These are phyloP conservation scores for Percopsis transmontana DNA, from an alignment of 2,113 vertebrate species.

Conservation along the genomic window DNA sequence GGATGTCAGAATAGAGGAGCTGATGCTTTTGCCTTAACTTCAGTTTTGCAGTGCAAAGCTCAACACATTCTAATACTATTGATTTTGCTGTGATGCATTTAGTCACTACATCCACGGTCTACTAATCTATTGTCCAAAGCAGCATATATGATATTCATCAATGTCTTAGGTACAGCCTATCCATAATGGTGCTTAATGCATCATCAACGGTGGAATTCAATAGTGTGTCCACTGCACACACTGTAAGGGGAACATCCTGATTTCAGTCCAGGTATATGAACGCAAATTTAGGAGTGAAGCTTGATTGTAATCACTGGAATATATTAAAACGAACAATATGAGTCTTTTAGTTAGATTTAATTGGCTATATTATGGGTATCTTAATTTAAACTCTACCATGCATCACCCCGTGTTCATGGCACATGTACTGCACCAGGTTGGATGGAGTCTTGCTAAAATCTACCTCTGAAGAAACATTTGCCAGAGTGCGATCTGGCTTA, in stretches of 20 bases:
- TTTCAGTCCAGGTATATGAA: not conserved
- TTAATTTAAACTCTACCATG: constrained; percentile 15
- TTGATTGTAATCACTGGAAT: not conserved
- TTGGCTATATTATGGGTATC: not conserved
- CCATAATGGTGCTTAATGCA: constrained; percentile 37
- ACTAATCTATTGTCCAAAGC: constrained; percentile 20
- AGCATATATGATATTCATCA: not conserved
- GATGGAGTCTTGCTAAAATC: not conserved
- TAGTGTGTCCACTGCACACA: not conserved
- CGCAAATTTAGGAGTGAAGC: not conserved
- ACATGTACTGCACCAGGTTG: constrained; percentile 16
- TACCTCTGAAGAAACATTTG: constrained; percentile 7
- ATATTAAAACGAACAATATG: no score
- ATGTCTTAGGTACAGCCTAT: constrained; percentile 27
- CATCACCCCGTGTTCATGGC: constrained; percentile 10
- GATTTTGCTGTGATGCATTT: constrained; percentile 6
- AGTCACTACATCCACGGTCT: constrained; percentile 1
- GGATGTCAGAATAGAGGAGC: not conserved
- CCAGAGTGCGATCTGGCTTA: constrained; percentile 7
- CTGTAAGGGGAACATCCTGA: constrained; percentile 2
- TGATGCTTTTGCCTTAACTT: not conserved
- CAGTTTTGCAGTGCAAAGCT: not conserved
- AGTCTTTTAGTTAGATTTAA: not conserved
- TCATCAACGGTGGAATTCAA: constrained; percentile 9
- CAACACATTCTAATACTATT: constrained; percentile 1